Base-by-base conservation (phyloP, 2,888 invertebrate species). In the Philhelius pedissequus region DNA sequence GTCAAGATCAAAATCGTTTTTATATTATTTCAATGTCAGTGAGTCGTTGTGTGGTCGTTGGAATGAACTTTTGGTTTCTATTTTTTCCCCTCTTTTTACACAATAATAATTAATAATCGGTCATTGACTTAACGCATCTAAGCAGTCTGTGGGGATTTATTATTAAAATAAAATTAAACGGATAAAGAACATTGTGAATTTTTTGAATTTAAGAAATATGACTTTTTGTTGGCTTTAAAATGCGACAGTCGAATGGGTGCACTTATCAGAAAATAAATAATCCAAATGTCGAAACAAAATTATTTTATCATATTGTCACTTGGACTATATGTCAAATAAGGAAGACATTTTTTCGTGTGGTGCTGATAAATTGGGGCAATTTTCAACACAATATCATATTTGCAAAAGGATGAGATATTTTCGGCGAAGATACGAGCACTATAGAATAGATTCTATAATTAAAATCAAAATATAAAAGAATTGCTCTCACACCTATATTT, bases 1-100 rank as follows among this genome's bases (percentile, higher is more conserved):
- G 82, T 82, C 82, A 82, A 82, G 82, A 82, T 69, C 77, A 77
- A 54, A 50, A 70, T 32, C 50, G 9, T 68, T 54, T 64, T 58
- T 48, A 20, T 56, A 27, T 35, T 56, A 27, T 66, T 73, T 77
- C 52, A 82, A 43, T 76, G 64, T 45, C 70, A 58, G 58, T 30
- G 50, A 25, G 8, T 22, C 40, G 38, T 22, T 60, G 38, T 40
- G 5, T 30, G 62, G 48, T 43, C 62, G 70, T 70, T 75, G 80
- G 56, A 76, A 58, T 76, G 52, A 45, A 70, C 40, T 77, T 77
- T 82, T 77, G 54, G 54, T 77, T 82, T 66, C 71, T 71, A 40
- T 70, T 60, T 64, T 62, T 45, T 60, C n/a, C n/a, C n/a, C n/a
- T n/a, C n/a, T 54, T 30, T 35, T 56, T n/a, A 8, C 7, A 58